Evolutionary conservation across 2,888 invertebrate genomes (phyloP), one percentile per base, ranked within the genome.

Genomic region (Agrotis clavis): DNA sequence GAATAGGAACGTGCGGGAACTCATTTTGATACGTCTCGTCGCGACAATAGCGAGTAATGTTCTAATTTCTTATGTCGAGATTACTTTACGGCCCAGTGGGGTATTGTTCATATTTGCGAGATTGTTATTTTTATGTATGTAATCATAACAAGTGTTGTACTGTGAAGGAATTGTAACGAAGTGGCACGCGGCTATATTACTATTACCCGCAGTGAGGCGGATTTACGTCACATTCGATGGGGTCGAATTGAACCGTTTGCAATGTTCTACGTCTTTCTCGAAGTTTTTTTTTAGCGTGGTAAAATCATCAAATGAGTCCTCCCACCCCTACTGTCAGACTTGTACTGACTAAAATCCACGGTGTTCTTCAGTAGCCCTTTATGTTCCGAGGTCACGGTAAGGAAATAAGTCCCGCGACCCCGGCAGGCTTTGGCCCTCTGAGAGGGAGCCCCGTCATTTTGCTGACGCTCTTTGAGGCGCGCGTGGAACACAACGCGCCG

Each of bases 1-100:
- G 84, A 86, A 87, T 84, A 77, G 82, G 68, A 84, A 87, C 83
- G 79, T 80, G 82, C 87, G 77, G 74, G 64, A 79, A 81, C 81
- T 81, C 78, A 71, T 77, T 78, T 82, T 86, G 74, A 79, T 81
- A 74, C 67, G 67, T 70, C 73, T 77, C 53, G 25, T 66, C 51
- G 71, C 67, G 72, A 82, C 72, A 79, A 82, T 71, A 71, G 63
- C 85, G 78, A 68, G 76, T 82, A 79, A 85, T 79, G 79, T 82
- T 79, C 71, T 86, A 74, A 86, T 84, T 76, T 79, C 75, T 86
- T 82, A 82, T 65, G 84, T 71, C 71, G 74, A 71, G 75, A 83
- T 71, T 74, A 74, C 77, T 83, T 85, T 71, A 83, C 67, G 86
- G 70, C 70, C 50, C 76, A 53, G 73, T 57, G 61, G 86, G 71